Evolutionary conservation across 2,113 vertebrate genomes (phyloP).

Genomic region (Sylvicapra grimmia): DNA sequence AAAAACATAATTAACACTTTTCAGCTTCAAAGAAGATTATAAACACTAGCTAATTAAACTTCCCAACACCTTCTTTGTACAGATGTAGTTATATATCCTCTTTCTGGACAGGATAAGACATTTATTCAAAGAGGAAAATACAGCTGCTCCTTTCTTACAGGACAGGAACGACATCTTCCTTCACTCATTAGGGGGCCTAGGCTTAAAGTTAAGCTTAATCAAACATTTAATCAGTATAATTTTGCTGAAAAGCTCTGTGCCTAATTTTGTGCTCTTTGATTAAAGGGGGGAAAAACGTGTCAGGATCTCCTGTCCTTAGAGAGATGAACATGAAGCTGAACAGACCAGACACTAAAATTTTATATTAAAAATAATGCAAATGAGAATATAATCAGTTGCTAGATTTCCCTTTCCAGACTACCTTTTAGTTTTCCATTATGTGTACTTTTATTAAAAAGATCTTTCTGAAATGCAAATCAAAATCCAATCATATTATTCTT

Average conservation of each 20-base stretch:
- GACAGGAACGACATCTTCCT: conserved; percentile 48
- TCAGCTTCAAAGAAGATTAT: conserved; percentile 72
- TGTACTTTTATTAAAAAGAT: not conserved
- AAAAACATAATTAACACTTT: conserved; percentile 74
- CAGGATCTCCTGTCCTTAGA: not conserved
- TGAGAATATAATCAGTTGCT: not conserved
- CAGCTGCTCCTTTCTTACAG: conserved; percentile 50
- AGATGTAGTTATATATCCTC: conserved; percentile 38
- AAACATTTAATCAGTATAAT: conserved; percentile 64
- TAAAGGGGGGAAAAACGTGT: not conserved
- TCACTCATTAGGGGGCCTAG: conserved; percentile 30
- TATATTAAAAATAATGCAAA: conserved; percentile 21
- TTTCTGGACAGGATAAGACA: conserved; percentile 67
- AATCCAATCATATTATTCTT: not conserved
- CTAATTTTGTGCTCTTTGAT: conserved; percentile 44
- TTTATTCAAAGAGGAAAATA: conserved; percentile 44
- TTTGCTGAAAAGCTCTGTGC: conserved; percentile 39
- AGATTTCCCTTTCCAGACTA: not conserved
- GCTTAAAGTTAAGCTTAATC: conserved; percentile 61
- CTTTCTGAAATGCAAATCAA: not conserved
- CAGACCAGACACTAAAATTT: not conserved
- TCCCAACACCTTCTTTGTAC: conserved; percentile 58
- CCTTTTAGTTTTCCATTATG: not conserved
- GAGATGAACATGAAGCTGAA: not conserved
- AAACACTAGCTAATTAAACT: conserved; percentile 72